phyloP scores from a whole-genome alignment of 1,140 invertebrate species.

The Temnothorax longispinosus region DNA sequence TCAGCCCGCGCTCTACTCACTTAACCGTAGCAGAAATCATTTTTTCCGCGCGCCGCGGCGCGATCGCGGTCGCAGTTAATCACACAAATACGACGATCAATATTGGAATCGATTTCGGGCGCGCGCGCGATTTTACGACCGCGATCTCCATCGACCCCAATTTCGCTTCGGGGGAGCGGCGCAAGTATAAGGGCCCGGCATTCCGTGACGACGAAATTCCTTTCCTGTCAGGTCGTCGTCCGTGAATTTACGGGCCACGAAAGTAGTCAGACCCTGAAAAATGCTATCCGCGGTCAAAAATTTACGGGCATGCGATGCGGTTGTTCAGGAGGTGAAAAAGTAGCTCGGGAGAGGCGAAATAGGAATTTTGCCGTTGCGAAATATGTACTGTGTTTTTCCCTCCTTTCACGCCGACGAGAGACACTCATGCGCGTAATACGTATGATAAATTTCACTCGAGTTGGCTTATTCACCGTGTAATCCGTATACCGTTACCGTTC shows the following conservation, averaged over 20 bases:
- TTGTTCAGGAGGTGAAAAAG: slow-evolving; percentile 59
- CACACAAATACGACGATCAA: slow-evolving; percentile 44
- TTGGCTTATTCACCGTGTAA: slow-evolving; percentile 25
- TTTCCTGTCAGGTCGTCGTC: slow-evolving; percentile 59
- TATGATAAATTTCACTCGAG: slow-evolving; percentile 32
- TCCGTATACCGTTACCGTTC: neutral
- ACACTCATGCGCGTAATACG: slow-evolving; percentile 56
- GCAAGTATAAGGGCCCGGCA: slow-evolving; percentile 15
- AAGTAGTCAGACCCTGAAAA: slow-evolving; percentile 59
- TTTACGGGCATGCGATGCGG: slow-evolving; percentile 57
- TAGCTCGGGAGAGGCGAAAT: slow-evolving; percentile 52
- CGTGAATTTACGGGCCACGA: slow-evolving; percentile 49
- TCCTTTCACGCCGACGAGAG: slow-evolving; percentile 40
- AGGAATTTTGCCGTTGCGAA: slow-evolving; percentile 56
- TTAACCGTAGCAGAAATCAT: slow-evolving; percentile 44
- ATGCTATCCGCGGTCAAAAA: slow-evolving; percentile 61
- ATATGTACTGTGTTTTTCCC: slow-evolving; percentile 52
- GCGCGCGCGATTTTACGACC: slow-evolving; percentile 12
- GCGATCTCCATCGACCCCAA: slow-evolving; percentile 41
- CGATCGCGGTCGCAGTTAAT: slow-evolving; percentile 10
- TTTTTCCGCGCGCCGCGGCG: neutral
- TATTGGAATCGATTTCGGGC: slow-evolving; percentile 26
- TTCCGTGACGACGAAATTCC: slow-evolving; percentile 59
- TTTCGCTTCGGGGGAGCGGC: neutral
- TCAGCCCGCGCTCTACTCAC: slow-evolving; percentile 9